These are phyloP conservation scores for Ceratina japonica DNA, from an alignment of 1,140 invertebrate species.

Conservation along the genomic window DNA sequence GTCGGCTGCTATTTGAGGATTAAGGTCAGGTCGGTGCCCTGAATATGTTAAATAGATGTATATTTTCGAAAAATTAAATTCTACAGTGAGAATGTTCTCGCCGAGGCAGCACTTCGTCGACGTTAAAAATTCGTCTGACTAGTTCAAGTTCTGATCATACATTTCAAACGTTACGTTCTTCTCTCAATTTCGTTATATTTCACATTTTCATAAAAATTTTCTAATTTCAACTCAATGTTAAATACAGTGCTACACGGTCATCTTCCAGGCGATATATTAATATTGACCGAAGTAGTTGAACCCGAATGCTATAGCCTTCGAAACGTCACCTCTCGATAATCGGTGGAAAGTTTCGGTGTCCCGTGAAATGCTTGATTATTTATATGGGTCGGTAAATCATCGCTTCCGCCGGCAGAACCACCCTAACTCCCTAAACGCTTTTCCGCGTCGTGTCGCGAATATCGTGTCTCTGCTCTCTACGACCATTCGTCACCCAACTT, in stretches of 20 bases:
- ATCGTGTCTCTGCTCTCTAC: slow-evolving; percentile 37
- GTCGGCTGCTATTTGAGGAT: too few relatives aligned
- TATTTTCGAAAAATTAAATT: slow-evolving; percentile 9
- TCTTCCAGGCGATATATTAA: too few relatives aligned
- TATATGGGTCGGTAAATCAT: slow-evolving; percentile 56
- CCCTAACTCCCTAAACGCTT: slow-evolving; percentile 59
- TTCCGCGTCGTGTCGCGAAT: slow-evolving; percentile 39
- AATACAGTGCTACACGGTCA: too few relatives aligned
- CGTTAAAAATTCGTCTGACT: background rate
- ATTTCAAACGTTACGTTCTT: background rate
- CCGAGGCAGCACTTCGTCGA: too few relatives aligned
- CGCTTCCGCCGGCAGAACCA: slow-evolving; percentile 28
- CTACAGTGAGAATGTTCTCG: background rate
- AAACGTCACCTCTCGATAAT: slow-evolving; percentile 21
- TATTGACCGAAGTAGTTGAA: too few relatives aligned
- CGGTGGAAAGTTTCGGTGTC: slow-evolving; percentile 29
- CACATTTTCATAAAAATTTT: too few relatives aligned
- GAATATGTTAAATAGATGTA: slow-evolving; percentile 8
- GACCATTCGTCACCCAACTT: slow-evolving; percentile 44
- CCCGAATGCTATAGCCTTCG: background rate
- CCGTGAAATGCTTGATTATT: slow-evolving; percentile 49
- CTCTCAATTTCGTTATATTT: too few relatives aligned
- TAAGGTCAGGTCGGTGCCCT: too few relatives aligned
- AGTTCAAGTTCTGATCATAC: background rate
- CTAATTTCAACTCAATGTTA: too few relatives aligned